phyloP scores from a whole-genome alignment of 2,113 vertebrate species.

The Psephotus haematonotus region DNA sequence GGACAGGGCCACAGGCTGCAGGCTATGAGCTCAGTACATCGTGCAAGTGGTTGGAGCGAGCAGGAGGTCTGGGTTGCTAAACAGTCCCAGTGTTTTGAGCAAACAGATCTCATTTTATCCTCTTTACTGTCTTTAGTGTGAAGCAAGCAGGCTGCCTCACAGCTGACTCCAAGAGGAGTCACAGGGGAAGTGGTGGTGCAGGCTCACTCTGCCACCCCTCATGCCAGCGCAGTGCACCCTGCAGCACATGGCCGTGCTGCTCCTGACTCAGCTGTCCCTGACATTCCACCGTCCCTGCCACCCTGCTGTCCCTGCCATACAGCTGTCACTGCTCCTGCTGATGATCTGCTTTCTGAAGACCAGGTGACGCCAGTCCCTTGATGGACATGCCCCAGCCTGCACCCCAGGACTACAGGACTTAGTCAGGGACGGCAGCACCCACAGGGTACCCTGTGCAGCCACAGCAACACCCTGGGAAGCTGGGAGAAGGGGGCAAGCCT shows the following conservation, averaged over 20 bases:
- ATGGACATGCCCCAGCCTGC: neutral
- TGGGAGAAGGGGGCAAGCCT: neutral
- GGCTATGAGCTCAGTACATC: neutral
- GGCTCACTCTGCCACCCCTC: neutral
- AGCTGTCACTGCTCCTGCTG: neutral
- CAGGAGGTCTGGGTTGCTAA: neutral
- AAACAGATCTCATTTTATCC: neutral
- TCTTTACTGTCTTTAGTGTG: neutral
- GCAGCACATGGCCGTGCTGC: fast-evolving
- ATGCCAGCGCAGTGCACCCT: neutral
- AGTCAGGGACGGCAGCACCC: neutral
- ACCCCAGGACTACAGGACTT: neutral
- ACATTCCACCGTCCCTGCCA: neutral
- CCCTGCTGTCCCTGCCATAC: neutral
- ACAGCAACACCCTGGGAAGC: neutral
- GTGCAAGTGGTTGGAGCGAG: neutral
- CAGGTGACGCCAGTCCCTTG: fast-evolving
- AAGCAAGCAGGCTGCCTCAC: neutral
- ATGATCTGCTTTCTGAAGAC: neutral
- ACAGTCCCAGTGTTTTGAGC: neutral
- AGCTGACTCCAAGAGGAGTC: neutral
- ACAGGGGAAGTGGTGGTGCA: neutral
- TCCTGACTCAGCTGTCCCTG: neutral
- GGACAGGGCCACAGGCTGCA: neutral
- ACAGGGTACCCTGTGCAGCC: neutral